Evolutionary conservation across 2,113 vertebrate species (phyloP).

Genomic region (Scalopus aquaticus): DNA sequence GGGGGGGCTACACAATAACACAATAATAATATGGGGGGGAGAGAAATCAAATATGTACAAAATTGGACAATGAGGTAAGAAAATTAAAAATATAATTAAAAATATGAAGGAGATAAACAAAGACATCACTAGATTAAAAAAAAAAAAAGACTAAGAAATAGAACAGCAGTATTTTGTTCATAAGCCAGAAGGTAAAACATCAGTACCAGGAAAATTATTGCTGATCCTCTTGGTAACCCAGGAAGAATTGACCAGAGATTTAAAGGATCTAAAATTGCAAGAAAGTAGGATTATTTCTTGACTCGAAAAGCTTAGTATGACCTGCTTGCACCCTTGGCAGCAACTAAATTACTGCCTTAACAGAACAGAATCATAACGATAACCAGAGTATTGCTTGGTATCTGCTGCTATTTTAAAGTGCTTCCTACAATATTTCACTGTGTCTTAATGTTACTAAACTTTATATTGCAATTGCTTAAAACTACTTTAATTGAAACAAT

Average conservation of each 20-base stretch:
- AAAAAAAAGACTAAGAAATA: background rate
- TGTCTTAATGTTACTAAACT: slow-evolving; percentile 39
- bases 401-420: slow-evolving; percentile 18
- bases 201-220: slow-evolving; percentile 6
- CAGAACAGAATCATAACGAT: slow-evolving; percentile 20
- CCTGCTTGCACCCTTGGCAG: background rate
- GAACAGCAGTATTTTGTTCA: background rate
- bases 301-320: slow-evolving; percentile 35
- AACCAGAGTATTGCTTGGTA: slow-evolving; percentile 36
- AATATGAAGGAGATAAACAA: too few species aligned
- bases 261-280: slow-evolving; percentile 61
- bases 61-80: too few species aligned
- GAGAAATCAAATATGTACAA: too few species aligned
- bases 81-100: too few species aligned
- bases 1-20: too few species aligned
- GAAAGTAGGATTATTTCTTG: slow-evolving; percentile 39
- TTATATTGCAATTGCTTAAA: slow-evolving; percentile 38
- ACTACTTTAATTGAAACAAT: slow-evolving; percentile 45
- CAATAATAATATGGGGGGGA: too few species aligned
- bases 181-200: background rate
- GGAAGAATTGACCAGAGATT: slow-evolving; percentile 37
- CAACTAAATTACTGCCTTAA: slow-evolving; percentile 41
- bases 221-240: background rate
- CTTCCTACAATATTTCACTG: background rate
- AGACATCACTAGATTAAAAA: too few species aligned